Percentiles rank a stretch among this genome's conserved stretches.
These are phyloP conservation scores for Eptatretus atami DNA, from an alignment of 2,797 vertebrate species.

Conservation along the genomic window DNA sequence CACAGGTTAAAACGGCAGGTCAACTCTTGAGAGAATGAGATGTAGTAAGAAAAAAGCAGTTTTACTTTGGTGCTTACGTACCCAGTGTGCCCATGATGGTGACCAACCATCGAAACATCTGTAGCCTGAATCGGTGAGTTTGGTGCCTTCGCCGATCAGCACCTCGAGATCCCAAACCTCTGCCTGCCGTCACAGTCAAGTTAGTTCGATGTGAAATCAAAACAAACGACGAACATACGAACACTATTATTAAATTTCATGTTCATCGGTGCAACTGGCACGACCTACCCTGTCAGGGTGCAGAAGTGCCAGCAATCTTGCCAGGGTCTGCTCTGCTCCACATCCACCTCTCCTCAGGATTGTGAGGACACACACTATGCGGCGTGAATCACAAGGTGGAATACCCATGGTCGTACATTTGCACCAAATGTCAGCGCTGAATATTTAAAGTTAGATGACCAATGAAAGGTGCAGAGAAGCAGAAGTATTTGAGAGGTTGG, in stretches of 20 bases:
- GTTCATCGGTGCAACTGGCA: not conserved
- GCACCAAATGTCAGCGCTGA: constrained; percentile 65
- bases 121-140: constrained; percentile 43
- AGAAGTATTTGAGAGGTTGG: no score
- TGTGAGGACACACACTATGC: constrained; percentile 92
- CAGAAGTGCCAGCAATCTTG: constrained; percentile 55
- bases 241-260: no score
- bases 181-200: constrained; percentile 21
- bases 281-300: constrained; percentile 65
- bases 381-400: constrained; percentile 38
- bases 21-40: no score
- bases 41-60: no score
- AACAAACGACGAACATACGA: no score
- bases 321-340: constrained; percentile 44
- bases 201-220: not conserved
- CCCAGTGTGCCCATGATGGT: constrained; percentile 62
- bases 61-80: constrained; percentile 13
- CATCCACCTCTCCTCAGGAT: constrained; percentile 46
- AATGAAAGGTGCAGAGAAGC: no score
- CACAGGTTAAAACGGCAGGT: no score
- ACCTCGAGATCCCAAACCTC: constrained; percentile 93
- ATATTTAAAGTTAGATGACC: constrained; percentile 3
- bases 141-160: constrained; percentile 32
- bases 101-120: constrained; percentile 58
- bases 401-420: constrained; percentile 49